Evolutionary conservation across 2,888 invertebrate genomes (phyloP), one percentile per base, ranked within the genome.

Genomic region (Ophraella communa): DNA sequence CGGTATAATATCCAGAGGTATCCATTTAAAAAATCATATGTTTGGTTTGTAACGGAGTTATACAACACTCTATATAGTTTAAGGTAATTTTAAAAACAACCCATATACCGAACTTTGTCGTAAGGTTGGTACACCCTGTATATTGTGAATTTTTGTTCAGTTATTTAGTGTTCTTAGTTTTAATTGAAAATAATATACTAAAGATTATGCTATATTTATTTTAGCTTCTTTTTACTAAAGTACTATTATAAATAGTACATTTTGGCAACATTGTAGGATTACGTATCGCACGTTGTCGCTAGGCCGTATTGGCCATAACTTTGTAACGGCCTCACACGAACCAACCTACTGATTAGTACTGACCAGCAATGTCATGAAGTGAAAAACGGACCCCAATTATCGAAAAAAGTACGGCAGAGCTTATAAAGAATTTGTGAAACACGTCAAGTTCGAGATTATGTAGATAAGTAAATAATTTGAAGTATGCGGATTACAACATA

Each of bases 281-380:
- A 39, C 39, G 2, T 39, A 14, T 17, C 73, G 75, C 74, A 74
- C 75, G 73, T 77, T 17, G 17, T 39, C 39, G 39, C 5, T 1
- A 17, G 7, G 7, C 17, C 14, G 17, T 39, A 39, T 39, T 39
- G 76, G 77, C 77, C 74, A 79, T 79, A 78, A 78, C 76, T 78
- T 77, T 78, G 72, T 51, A 51, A 62, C 55, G 76, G 76, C 75
- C 78, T 76, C 77, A 77, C 78, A 78, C 75, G 78, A 73, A 77
- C 77, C 75, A 51, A 27, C 49, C 14, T 77, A 77, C 78, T 79
- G 78, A 79, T 79, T 78, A 76, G 77, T 57, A 62, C 44, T 75
- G 75, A 78, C 77, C 76, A 78, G 77, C 76, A 76, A 78, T 78
- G 76, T 76, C 74, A 74, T 75, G 76, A 77, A 72, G 73, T 62